Percentiles rank a stretch among this genome's conserved stretches.
These are phyloP conservation scores for Callinectes sapidus DNA, from an alignment of 2,888 invertebrate genomes.

Conservation along the genomic window DNA sequence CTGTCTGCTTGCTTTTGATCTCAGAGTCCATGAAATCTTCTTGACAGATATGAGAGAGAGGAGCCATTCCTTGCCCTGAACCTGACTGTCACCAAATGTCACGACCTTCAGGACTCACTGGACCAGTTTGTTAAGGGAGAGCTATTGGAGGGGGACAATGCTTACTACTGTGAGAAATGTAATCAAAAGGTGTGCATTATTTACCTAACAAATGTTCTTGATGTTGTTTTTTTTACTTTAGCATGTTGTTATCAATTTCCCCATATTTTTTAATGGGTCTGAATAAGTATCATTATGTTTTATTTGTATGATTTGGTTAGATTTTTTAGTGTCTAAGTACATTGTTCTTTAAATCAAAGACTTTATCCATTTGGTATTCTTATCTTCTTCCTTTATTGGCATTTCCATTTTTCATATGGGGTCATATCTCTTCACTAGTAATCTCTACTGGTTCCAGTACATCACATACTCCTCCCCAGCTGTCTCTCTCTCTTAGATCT, in stretches of 20 bases:
- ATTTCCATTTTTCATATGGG: no score
- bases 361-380: no score
- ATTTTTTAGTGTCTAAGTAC: neutral
- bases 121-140: slow-evolving; percentile 79
- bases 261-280: neutral
- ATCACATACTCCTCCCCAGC: no score
- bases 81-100: slow-evolving; percentile 77
- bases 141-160: slow-evolving; percentile 79
- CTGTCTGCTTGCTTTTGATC: neutral
- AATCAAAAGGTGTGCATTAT: slow-evolving; percentile 76
- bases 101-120: slow-evolving; percentile 77
- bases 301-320: neutral
- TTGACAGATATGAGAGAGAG: slow-evolving; percentile 77
- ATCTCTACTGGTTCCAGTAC: no score
- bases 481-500: no score
- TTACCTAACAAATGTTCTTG: neutral
- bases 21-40: neutral
- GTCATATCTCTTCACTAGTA: no score
- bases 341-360: no score
- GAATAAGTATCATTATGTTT: neutral
- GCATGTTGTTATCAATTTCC: neutral
- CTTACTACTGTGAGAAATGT: slow-evolving; percentile 79
- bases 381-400: no score
- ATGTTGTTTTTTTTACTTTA: neutral
- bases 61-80: slow-evolving; percentile 78